Conservation (phyloP, 2,797 vertebrate species). For the Aselliscus stoliczkanus region DNA sequence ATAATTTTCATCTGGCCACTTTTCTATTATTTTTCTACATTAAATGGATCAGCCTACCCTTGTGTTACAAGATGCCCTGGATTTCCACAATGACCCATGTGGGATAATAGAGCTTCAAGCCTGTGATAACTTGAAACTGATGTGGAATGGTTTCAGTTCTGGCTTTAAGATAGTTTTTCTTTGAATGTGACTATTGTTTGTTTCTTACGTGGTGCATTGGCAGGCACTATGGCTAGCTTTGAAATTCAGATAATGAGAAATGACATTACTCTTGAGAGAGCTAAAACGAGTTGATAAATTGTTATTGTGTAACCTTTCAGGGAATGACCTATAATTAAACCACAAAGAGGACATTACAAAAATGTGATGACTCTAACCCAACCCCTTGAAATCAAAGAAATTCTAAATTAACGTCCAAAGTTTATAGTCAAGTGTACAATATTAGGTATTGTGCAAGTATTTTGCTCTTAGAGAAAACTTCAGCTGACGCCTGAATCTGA, state of each 20-base stretch:
- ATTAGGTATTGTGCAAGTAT: constrained; percentile 25
- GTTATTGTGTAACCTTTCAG: constrained; percentile 64
- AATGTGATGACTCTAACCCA: constrained; percentile 70
- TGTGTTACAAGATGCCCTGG: background rate
- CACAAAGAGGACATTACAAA: constrained; percentile 68
- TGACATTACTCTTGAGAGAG: constrained; percentile 68
- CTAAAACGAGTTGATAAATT: constrained; percentile 74
- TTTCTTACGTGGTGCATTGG: constrained; percentile 53
- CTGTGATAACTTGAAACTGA: constrained; percentile 9
- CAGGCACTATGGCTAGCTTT: constrained; percentile 54
- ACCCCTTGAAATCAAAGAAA: constrained; percentile 64
- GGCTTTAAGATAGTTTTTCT: constrained; percentile 20
- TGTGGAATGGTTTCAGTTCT: background rate
- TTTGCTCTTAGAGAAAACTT: constrained; percentile 29
- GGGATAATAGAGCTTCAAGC: background rate
- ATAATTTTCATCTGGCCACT: background rate
- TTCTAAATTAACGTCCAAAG: constrained; percentile 51
- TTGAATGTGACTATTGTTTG: constrained; percentile 49
- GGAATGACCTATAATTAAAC: constrained; percentile 72
- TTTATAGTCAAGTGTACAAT: background rate
- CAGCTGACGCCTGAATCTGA: background rate
- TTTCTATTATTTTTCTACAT: background rate
- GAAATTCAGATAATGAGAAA: constrained; percentile 63
- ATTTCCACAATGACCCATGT: background rate
- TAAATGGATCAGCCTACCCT: background rate